phyloP scores from a whole-genome alignment of 2,113 vertebrate genomes.

The Saguinus imperator region DNA sequence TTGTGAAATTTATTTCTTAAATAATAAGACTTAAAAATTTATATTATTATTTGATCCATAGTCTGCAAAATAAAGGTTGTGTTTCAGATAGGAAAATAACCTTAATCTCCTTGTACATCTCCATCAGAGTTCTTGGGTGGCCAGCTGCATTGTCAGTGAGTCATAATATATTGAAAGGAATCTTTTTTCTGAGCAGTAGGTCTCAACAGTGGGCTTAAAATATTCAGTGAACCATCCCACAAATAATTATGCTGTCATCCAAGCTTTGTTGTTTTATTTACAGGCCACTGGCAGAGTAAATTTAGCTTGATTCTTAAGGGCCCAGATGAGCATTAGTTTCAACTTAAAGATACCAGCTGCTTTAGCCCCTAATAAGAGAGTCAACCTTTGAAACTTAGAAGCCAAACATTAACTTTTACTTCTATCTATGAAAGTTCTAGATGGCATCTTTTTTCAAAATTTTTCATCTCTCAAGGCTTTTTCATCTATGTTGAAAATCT shows the following conservation, averaged over 20 bases:
- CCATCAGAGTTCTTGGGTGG: not conserved
- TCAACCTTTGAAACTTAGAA: not conserved
- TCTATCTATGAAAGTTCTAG: not conserved
- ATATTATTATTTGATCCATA: not conserved
- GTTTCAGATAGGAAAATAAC: not conserved
- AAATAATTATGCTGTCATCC: not conserved
- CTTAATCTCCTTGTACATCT: not conserved
- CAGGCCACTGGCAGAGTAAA: not conserved
- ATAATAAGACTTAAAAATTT: not conserved
- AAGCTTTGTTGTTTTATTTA: not conserved
- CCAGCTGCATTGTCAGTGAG: not conserved
- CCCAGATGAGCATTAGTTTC: not conserved
- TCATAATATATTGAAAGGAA: not conserved
- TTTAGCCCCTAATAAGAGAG: not conserved
- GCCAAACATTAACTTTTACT: not conserved
- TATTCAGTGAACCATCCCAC: not conserved
- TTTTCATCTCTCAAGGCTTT: not conserved
- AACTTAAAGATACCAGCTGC: not conserved
- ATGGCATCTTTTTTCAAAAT: not conserved
- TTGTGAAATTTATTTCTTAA: not conserved
- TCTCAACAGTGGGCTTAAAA: not conserved
- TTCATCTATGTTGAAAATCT: not conserved
- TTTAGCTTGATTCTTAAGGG: not conserved
- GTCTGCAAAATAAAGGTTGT: not conserved
- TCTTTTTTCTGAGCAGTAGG: not conserved